These are phyloP conservation scores for Acomys russatus DNA, from an alignment of 2,797 vertebrate genomes.

Conservation along the genomic window DNA sequence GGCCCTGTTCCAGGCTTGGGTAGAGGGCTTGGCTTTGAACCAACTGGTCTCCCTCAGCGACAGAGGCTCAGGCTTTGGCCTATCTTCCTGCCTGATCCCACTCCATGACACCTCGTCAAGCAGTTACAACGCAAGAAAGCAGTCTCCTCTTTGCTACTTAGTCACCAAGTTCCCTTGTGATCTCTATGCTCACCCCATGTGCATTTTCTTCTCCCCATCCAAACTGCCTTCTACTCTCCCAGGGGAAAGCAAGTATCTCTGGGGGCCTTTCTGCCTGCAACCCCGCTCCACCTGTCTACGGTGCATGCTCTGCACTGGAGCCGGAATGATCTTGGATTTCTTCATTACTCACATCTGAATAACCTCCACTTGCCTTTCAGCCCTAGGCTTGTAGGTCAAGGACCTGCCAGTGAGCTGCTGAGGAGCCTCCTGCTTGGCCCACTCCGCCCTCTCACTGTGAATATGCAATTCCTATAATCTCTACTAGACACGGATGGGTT, in stretches of 20 bases:
- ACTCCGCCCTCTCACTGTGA: neutral
- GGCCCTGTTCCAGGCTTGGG: too few species aligned
- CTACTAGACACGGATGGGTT: rapidly evolving
- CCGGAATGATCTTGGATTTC: neutral
- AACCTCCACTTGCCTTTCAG: neutral
- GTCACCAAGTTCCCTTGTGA: neutral
- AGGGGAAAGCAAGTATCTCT: neutral
- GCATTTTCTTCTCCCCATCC: neutral
- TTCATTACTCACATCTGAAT: neutral
- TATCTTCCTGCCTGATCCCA: neutral
- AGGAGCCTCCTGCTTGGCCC: neutral
- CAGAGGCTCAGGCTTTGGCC: neutral
- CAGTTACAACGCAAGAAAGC: neutral
- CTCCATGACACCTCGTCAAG: neutral
- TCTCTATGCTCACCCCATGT: neutral
- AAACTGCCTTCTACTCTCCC: neutral
- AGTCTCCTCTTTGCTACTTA: neutral
- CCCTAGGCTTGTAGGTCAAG: constrained; percentile 18
- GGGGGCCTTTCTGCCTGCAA: rapidly evolving
- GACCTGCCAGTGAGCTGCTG: neutral
- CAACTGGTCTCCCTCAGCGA: neutral
- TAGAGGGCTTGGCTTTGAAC: neutral
- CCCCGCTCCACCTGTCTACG: neutral
- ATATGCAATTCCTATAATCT: neutral
- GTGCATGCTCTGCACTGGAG: neutral